Evolutionary conservation across 2,797 vertebrate genomes (phyloP).

Genomic region (Eptatretus atami): DNA sequence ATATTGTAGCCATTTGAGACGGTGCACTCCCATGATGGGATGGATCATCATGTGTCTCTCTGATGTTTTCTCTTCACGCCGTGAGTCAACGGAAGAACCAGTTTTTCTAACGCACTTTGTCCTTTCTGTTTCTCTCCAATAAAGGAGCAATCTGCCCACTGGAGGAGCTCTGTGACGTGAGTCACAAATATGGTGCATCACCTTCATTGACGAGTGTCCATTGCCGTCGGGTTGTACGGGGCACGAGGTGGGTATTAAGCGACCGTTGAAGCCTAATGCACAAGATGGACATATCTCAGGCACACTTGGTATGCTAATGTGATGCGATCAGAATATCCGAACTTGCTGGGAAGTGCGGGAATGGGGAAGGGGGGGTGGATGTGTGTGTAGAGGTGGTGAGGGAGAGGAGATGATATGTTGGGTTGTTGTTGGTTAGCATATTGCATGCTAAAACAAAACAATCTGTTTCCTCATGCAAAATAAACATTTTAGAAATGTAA

Average conservation of each 20-base stretch:
- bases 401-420: too few relatives aligned
- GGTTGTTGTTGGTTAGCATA: too few relatives aligned
- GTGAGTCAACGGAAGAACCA: background rate
- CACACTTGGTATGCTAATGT: constrained; percentile 32
- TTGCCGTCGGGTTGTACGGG: constrained; percentile 53
- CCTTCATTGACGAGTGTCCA: constrained; percentile 73
- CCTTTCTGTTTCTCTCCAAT: background rate
- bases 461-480: too few relatives aligned
- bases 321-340: too few relatives aligned
- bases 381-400: too few relatives aligned
- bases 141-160: constrained; percentile 54
- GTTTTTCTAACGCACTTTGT: background rate
- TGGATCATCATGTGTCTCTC: constrained; percentile 8
- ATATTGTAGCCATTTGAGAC: constrained; percentile 80
- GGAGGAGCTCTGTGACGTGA: constrained; percentile 42
- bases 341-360: too few relatives aligned
- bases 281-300: constrained; percentile 64
- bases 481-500: too few relatives aligned
- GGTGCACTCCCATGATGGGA: constrained; percentile 71
- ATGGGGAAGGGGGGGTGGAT: too few relatives aligned
- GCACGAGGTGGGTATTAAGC: constrained; percentile 40
- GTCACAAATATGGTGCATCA: constrained; percentile 41
- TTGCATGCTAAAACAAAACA: too few relatives aligned
- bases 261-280: constrained; percentile 51
- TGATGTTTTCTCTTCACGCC: background rate